Evolutionary conservation across 30 jellyfish, hydroid and myxozoan genomes (phyloP), one percentile per base, ranked within the genome.

Genomic region (Sanderia malayensis): DNA sequence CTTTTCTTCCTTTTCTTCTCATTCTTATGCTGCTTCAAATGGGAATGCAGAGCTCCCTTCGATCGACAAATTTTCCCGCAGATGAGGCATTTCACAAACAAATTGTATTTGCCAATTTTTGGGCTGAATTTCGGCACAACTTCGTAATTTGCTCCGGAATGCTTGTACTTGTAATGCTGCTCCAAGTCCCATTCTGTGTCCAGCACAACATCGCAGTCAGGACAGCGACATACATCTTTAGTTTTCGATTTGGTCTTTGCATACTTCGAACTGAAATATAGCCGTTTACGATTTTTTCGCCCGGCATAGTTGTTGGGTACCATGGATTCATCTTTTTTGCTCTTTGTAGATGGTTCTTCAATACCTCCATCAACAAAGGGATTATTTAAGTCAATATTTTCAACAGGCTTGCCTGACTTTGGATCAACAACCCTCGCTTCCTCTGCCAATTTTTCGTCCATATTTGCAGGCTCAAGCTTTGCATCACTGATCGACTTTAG

Each of bases 61-160:
- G 88, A 76, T 37, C 88, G 57, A 44, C 88, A 76, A 19, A 76
- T 47, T 62, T 76, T 61, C 52, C 80, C 88, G 46, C 88, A 76
- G 30, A 76, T 46, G 31, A 62, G 34, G 37, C 88, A 76, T 61
- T 76, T 76, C 63, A 76, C 20, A 44, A 61, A 62, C 69, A 76
- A 31, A 52, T 44, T 61, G 61, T 76, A 76, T 34, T 76, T 76
- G 27, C 88, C 88, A 9, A 26, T 63, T n/a, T 29, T 58, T 1
- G 32, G 22, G 30, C 88, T 76, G 45, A 23, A 76, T 28, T 76
- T 61, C 1, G 88, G 88, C 73, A 76, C 88, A 26, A 76, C 73
- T 45, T 61, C 68, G 33, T 20, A 63, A 76, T 76, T 63, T 29
- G 79, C 58, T 13, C 88, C 88, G 0, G 88, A 76, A 65, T 76